Evolutionary conservation across 1,140 invertebrate genomes (phyloP), one percentile per base, ranked within the genome.

Genomic region (Leptopilina boulardi): DNA sequence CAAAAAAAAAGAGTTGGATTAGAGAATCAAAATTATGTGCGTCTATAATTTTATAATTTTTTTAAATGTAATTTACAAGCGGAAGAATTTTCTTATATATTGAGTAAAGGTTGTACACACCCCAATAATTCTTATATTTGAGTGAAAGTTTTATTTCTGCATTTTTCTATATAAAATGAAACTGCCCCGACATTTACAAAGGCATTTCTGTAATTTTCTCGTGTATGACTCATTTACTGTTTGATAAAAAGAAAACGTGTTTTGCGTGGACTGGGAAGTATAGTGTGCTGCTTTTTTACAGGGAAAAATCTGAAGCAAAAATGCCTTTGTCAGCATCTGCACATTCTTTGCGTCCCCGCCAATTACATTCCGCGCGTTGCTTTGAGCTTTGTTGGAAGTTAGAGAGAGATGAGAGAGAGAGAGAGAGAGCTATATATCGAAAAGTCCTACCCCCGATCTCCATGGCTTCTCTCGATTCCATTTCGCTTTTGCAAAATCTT

Each of bases 311-410:
- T 47, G 76, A 70, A 74, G 80, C 76, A 84, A 83, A 84, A 83
- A 85, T 80, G 78, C 83, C 83, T 85, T 85, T 85, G 82, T 85
- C 82, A 76, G 82, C 41, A 66, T 73, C 56, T 78, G 79, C 21
- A 71, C 83, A 84, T 85, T 84, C 83, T 84, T 85, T 42, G 81
- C 80, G 76, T 76, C 76, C 23, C 79, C 77, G 80, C 82, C 83
- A 85, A 85, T 85, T 84, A 84, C 83, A 84, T 85, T 85, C 83
- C 83, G 34, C 80, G 77, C 83, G 78, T 84, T 59, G 81, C 80
- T 84, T 82, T 79, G 77, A 77, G 79, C 82, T 76, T 74, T 81
- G 78, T 77, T 15, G 38, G n/a, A n/a, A n/a, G n/a, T n/a, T n/a
- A n/a, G n/a, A n/a, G n/a, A n/a, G n/a, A n/a, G n/a, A n/a, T n/a